Conservation (phyloP, 2,888 invertebrate genomes). For the Papilio gigon region DNA sequence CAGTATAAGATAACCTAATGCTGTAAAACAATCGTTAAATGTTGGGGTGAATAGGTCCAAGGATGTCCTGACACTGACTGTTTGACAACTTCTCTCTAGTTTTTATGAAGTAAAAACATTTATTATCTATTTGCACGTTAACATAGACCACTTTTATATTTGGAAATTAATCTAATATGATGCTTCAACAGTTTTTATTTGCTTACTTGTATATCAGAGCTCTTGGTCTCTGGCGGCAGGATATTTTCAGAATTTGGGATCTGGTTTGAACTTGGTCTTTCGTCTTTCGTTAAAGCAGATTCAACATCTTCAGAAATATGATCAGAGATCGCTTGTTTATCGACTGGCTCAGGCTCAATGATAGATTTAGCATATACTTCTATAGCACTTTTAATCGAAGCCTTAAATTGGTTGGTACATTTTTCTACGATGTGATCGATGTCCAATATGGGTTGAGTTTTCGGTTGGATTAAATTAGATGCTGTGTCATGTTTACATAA, state of each 20-base stretch:
- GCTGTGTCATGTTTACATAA: slow-evolving; percentile 25
- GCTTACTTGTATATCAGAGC: slow-evolving; percentile 12
- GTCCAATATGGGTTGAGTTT: background rate
- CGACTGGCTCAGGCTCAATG: background rate
- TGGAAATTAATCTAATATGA: background rate
- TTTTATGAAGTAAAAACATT: slow-evolving; percentile 15
- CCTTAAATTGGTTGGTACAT: background rate
- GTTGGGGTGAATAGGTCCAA: too few relatives aligned
- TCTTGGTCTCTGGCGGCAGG: background rate
- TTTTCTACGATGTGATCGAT: slow-evolving; percentile 17
- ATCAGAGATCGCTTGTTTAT: background rate
- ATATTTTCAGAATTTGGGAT: background rate
- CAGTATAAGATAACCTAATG: too few relatives aligned
- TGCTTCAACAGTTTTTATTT: slow-evolving; percentile 15
- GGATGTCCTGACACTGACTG: too few relatives aligned
- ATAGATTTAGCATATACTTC: background rate
- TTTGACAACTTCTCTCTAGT: too few relatives aligned
- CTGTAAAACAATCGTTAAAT: too few relatives aligned
- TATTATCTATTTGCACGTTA: slow-evolving; percentile 1
- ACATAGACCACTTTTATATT: background rate
- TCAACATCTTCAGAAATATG: background rate
- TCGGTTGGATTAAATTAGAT: slow-evolving; percentile 39
- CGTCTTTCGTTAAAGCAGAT: background rate
- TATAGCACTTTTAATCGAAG: background rate
- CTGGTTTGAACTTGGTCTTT: background rate